These are phyloP conservation scores for Pampusana beccarii DNA, from an alignment of 2,113 vertebrate species.

Conservation along the genomic window DNA sequence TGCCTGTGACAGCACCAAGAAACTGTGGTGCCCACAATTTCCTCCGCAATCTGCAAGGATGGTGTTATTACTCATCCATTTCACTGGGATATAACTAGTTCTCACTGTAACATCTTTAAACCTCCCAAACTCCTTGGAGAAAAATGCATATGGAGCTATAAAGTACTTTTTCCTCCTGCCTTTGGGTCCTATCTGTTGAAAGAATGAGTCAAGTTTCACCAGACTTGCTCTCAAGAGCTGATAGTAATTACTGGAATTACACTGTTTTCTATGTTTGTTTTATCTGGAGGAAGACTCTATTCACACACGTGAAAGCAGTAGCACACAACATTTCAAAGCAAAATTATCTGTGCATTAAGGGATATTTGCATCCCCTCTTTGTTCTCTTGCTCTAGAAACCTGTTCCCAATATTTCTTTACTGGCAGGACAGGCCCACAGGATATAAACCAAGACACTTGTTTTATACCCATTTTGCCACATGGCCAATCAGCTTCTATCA, in stretches of 20 bases:
- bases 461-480: not conserved
- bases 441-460: not conserved
- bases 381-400: not conserved
- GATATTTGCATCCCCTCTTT: not conserved
- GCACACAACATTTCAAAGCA: not conserved
- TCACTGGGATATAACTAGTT: slow-evolving; percentile 15
- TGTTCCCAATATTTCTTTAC: not conserved
- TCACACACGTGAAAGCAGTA: not conserved
- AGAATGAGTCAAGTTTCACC: not conserved
- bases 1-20: not conserved
- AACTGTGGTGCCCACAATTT: not conserved
- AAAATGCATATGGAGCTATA: not conserved
- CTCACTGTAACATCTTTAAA: not conserved
- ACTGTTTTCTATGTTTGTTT: not conserved
- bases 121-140: not conserved
- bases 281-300: not conserved
- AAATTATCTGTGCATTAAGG: not conserved
- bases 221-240: not conserved
- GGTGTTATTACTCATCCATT: slow-evolving; percentile 31
- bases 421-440: not conserved
- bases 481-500: not conserved
- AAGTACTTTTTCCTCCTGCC: not conserved
- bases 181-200: not conserved
- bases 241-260: not conserved
- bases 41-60: not conserved